Conservation (phyloP, 2,113 vertebrate species). For the Megaleporinus macrocephalus region DNA sequence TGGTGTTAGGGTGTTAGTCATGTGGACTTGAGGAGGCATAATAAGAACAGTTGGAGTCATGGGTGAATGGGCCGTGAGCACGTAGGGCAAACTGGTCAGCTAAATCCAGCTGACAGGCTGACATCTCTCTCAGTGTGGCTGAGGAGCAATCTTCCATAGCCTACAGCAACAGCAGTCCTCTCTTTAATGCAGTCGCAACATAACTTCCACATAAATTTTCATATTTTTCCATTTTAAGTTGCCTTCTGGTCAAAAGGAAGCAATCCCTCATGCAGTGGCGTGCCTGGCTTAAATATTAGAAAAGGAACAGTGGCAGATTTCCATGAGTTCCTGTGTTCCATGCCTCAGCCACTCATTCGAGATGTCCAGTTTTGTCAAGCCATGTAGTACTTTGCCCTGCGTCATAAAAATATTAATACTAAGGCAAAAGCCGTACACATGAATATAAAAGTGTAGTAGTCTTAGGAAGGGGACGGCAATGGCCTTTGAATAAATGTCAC, state of each 20-base stretch:
- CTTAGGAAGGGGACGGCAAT: neutral
- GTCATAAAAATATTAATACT: neutral
- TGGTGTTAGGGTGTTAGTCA: slow-evolving; percentile 22
- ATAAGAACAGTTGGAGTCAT: slow-evolving; percentile 39
- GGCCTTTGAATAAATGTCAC: slow-evolving; percentile 18
- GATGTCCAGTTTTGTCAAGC: neutral
- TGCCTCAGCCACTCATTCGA: neutral
- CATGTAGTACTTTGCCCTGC: neutral
- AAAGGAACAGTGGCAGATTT: neutral
- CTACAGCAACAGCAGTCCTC: slow-evolving; percentile 4
- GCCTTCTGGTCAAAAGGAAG: slow-evolving; percentile 13
- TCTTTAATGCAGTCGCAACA: slow-evolving; percentile 42
- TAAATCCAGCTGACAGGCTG: slow-evolving; percentile 49
- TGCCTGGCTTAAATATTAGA: neutral
- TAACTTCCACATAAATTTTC: slow-evolving; percentile 40
- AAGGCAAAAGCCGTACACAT: neutral
- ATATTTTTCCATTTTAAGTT: slow-evolving; percentile 49
- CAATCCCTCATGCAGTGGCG: neutral
- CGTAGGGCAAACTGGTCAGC: slow-evolving; percentile 22
- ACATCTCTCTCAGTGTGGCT: slow-evolving; percentile 35
- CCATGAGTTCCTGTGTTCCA: neutral
- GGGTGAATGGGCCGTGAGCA: slow-evolving; percentile 22
- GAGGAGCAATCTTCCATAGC: slow-evolving; percentile 27
- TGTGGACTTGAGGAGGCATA: slow-evolving; percentile 28
- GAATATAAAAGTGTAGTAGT: neutral